phyloP scores from a whole-genome alignment of 1,140 invertebrate species.

The Akabosia matsudoensis region DNA sequence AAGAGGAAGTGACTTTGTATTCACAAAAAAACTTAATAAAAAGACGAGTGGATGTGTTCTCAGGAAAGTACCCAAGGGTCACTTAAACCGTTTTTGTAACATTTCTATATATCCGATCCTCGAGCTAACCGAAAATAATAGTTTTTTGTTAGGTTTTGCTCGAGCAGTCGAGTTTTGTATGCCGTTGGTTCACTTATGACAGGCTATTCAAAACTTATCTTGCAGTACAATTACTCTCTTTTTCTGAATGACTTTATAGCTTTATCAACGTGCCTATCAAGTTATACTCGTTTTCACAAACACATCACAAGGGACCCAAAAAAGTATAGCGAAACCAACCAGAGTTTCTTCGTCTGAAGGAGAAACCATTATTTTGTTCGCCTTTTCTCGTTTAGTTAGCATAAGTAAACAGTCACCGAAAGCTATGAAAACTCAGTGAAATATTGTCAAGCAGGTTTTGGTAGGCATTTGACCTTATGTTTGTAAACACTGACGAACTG shows the following conservation, averaged over 20 bases:
- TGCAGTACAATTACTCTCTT: background rate
- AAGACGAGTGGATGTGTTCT: conserved; percentile 4
- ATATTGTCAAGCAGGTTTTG: background rate
- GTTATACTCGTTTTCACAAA: background rate
- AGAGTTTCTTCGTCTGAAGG: background rate
- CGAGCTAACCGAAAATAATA: too few relatives aligned
- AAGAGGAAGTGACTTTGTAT: too few relatives aligned
- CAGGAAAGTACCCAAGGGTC: conserved; percentile 11
- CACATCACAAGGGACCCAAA: background rate
- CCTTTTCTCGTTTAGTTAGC: background rate
- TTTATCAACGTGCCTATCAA: background rate
- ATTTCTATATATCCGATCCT: background rate
- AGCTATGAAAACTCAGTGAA: background rate
- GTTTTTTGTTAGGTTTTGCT: too few relatives aligned
- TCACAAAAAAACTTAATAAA: too few relatives aligned
- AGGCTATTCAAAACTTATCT: too few relatives aligned
- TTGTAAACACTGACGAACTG: background rate
- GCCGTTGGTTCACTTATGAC: too few relatives aligned
- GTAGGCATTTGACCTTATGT: background rate
- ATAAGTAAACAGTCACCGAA: background rate
- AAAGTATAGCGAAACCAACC: too few relatives aligned
- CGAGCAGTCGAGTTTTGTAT: too few relatives aligned
- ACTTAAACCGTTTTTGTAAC: conserved; percentile 8
- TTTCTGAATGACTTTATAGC: background rate
- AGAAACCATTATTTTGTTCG: background rate